Percentiles rank a stretch among this genome's conserved stretches.
phyloP scores from a whole-genome alignment of 1,140 invertebrate genomes.

The Eueides isabella region DNA sequence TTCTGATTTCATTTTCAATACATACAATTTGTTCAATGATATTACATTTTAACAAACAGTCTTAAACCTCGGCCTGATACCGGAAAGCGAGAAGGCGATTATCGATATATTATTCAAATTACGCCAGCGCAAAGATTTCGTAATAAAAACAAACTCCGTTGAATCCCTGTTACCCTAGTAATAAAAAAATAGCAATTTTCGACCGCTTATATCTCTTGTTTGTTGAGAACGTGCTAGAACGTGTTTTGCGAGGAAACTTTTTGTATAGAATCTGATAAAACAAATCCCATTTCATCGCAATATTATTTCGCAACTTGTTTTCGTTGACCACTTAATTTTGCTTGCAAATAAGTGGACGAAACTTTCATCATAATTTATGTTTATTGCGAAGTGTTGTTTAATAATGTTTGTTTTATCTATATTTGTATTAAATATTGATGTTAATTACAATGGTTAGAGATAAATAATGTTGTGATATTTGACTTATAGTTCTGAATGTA shows the following conservation, averaged over 20 bases:
- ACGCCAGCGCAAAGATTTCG: constrained; percentile 39
- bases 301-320: constrained; percentile 36
- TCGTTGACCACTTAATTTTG: constrained; percentile 30
- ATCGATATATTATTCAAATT: constrained; percentile 49
- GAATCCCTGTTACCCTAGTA: constrained; percentile 45
- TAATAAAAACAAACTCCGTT: constrained; percentile 47
- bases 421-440: background rate
- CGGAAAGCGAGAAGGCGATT: constrained; percentile 22
- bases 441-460: no score
- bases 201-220: constrained; percentile 54
- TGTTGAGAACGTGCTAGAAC: constrained; percentile 42
- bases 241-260: constrained; percentile 49
- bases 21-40: background rate
- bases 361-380: background rate
- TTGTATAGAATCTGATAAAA: constrained; percentile 49
- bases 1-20: no score
- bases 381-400: background rate
- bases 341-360: background rate
- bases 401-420: background rate
- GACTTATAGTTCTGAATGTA: no score
- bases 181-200: constrained; percentile 46
- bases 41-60: background rate
- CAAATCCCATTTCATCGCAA: constrained; percentile 40
- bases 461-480: no score
- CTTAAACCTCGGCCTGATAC: constrained; percentile 5